Percentiles rank a stretch among this genome's conserved stretches.
phyloP scores from a whole-genome alignment of 2,888 invertebrate genomes.

The Carterocephalus palaemon region DNA sequence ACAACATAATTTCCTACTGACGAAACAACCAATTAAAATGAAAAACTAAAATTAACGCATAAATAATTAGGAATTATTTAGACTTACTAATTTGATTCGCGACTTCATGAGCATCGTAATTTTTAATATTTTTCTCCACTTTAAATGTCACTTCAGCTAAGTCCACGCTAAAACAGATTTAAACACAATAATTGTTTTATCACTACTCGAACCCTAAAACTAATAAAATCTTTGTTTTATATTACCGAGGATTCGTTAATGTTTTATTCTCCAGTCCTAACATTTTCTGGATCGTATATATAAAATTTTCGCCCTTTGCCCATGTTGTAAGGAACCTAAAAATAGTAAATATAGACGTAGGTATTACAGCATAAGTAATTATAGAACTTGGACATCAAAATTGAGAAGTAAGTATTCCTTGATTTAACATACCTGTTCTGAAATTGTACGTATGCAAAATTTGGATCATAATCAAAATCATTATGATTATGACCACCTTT shows the following conservation, averaged over 20 bases:
- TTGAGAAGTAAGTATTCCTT: not conserved
- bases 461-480: conserved; percentile 84
- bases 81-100: conserved; percentile 81
- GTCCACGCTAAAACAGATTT: conserved; percentile 79
- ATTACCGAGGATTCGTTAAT: conserved; percentile 82
- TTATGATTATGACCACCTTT: conserved; percentile 68
- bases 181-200: too few relatives aligned
- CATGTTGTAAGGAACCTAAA: conserved; percentile 76
- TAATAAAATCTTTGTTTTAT: conserved; percentile 14
- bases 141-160: conserved; percentile 87
- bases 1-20: too few relatives aligned
- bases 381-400: not conserved
- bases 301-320: conserved; percentile 86
- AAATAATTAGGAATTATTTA: too few relatives aligned
- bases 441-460: conserved; percentile 88
- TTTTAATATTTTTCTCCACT: conserved; percentile 82
- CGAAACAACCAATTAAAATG: too few relatives aligned
- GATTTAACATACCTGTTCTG: conserved; percentile 80
- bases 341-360: conserved; percentile 23
- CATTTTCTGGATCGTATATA: conserved; percentile 83
- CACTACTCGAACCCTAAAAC: too few relatives aligned
- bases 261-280: conserved; percentile 82
- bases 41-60: too few relatives aligned
- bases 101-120: conserved; percentile 83
- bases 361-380: conserved; percentile 13